These are phyloP conservation scores for Macaca mulatta DNA, from an alignment of 2,113 vertebrate genomes.

Conservation along the genomic window DNA sequence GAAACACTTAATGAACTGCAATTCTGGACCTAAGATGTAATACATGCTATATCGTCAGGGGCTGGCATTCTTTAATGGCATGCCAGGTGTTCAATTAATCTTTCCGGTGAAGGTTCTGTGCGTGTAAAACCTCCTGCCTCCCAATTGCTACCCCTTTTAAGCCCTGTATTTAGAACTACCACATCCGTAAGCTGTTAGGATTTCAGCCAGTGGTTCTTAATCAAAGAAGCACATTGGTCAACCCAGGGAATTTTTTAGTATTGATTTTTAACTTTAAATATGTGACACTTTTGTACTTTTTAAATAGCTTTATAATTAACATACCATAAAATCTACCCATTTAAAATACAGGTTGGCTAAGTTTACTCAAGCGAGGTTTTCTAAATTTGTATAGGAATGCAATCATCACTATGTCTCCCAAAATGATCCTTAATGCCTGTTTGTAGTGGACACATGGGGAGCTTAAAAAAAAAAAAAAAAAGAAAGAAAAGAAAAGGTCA, in stretches of 20 bases:
- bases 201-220: slow-evolving; percentile 35
- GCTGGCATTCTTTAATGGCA: background rate
- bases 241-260: background rate
- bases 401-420: background rate
- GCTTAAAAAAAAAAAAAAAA: background rate
- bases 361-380: background rate
- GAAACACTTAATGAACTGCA: slow-evolving; percentile 10
- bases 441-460: background rate
- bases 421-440: background rate
- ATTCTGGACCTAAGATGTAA: background rate
- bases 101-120: slow-evolving; percentile 24
- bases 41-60: background rate
- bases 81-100: background rate
- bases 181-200: slow-evolving; percentile 19
- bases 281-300: background rate
- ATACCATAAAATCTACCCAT: background rate
- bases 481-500: background rate
- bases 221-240: slow-evolving; percentile 35
- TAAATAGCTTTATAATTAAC: background rate
- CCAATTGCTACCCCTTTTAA: background rate
- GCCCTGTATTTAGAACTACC: background rate
- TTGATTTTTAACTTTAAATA: slow-evolving; percentile 36
- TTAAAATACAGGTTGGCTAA: background rate
- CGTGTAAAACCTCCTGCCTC: background rate
- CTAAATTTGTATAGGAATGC: background rate